Conservation (phyloP, 2,888 invertebrate genomes). For the Hypselothyrea guttata region DNA sequence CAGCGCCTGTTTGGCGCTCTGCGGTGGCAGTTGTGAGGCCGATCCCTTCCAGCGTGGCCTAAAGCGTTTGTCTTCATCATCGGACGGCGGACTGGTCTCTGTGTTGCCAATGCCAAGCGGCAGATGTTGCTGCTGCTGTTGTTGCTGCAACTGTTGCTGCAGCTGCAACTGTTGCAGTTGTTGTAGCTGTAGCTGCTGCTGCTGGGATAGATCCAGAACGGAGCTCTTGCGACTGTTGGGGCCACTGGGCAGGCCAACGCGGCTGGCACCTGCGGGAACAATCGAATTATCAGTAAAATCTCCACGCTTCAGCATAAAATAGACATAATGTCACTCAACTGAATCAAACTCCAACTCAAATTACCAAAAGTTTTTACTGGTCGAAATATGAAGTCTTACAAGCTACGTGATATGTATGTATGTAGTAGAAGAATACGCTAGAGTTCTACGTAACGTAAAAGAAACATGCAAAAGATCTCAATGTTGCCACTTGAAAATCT, state of each 20-base stretch:
- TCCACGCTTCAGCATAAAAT: background rate
- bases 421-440: conserved; percentile 16
- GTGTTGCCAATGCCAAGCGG: conserved; percentile 82
- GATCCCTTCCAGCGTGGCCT: conserved; percentile 82
- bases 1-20: conserved; percentile 78
- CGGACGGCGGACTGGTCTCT: conserved; percentile 84
- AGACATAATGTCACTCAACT: conserved; percentile 21
- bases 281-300: background rate
- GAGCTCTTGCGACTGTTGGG: conserved; percentile 84
- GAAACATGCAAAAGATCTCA: conserved; percentile 48
- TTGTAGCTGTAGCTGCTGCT: conserved; percentile 74
- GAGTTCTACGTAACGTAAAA: conserved; percentile 32
- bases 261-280: conserved; percentile 78
- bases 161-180: conserved; percentile 79
- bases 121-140: conserved; percentile 76
- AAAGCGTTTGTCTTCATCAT: conserved; percentile 82
- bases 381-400: conserved; percentile 44
- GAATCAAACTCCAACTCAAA: conserved; percentile 59
- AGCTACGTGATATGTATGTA: conserved; percentile 21
- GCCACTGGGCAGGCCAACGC: conserved; percentile 79
- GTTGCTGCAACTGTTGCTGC: conserved; percentile 76
- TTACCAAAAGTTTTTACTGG: conserved; percentile 51
- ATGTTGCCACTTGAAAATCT: too few species aligned
- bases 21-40: conserved; percentile 70
- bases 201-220: conserved; percentile 84